Evolutionary conservation across 2,888 invertebrate genomes (phyloP).

Genomic region (Tridacna crocea): DNA sequence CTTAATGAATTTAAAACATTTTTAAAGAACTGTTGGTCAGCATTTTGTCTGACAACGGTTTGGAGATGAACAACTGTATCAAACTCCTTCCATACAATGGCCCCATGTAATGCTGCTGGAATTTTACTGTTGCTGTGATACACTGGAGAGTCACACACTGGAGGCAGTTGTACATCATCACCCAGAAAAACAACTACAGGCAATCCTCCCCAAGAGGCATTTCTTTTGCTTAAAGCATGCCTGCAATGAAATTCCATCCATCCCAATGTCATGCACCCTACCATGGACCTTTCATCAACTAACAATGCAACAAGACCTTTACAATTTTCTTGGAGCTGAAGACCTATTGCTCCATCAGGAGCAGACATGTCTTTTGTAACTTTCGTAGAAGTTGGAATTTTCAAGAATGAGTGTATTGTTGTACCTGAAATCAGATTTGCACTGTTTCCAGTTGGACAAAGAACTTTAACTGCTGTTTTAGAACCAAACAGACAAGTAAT

Average conservation of each 20-base stretch:
- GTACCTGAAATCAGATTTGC: conserved; percentile 60
- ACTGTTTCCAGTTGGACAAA: conserved; percentile 45
- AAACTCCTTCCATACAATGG: neutral
- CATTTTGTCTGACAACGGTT: neutral
- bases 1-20: neutral
- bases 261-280: conserved; percentile 43
- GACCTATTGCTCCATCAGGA: conserved; percentile 33
- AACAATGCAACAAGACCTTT: conserved; percentile 33
- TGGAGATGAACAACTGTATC: neutral
- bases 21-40: neutral
- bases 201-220: conserved; percentile 12
- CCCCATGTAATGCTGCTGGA: conserved; percentile 12
- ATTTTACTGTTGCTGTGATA: neutral
- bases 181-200: neutral
- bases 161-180: no score
- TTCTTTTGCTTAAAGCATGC: conserved; percentile 4
- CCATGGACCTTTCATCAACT: conserved; percentile 44
- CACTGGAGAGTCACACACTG: neutral
- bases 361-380: conserved; percentile 42
- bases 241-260: conserved; percentile 40
- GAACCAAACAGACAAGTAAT: conserved; percentile 14
- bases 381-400: conserved; percentile 51
- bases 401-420: conserved; percentile 56
- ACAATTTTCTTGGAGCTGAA: conserved; percentile 45
- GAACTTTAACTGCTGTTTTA: conserved; percentile 37